A percentile compares a stretch with the other conserved stretches of the same genome.
phyloP scores from a whole-genome alignment of 2,888 invertebrate species.

The Eurytoma adleriae region DNA sequence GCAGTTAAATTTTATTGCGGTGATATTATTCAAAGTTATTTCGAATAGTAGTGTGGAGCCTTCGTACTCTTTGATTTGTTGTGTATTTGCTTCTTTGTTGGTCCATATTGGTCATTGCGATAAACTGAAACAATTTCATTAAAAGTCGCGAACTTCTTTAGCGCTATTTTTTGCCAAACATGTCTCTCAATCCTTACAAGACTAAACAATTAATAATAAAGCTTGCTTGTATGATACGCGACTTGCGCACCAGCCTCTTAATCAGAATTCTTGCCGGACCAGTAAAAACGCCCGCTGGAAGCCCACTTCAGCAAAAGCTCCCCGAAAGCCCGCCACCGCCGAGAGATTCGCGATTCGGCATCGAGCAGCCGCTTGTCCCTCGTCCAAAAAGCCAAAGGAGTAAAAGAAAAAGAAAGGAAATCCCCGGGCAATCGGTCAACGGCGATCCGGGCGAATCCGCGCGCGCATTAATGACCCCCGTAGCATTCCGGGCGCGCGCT shows the following conservation, averaged over 20 bases:
- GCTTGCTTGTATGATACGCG: too few species aligned
- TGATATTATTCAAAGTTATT: conserved; percentile 4
- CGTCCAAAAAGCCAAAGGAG: conserved; percentile 11
- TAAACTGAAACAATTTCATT: too few species aligned
- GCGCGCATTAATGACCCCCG: conserved; percentile 74
- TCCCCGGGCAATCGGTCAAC: conserved; percentile 71
- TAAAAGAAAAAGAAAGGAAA: conserved; percentile 14
- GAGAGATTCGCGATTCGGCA: conserved; percentile 5
- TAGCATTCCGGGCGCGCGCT: conserved; percentile 70
- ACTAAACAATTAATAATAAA: too few species aligned
- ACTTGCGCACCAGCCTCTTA: too few species aligned
- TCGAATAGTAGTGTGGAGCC: too few species aligned
- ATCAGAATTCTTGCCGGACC: not conserved
- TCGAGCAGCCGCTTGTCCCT: not conserved
- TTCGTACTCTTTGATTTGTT: not conserved
- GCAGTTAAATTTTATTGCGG: conserved; percentile 63
- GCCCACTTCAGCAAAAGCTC: not conserved
- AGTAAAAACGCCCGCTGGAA: not conserved
- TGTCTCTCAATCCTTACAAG: too few species aligned
- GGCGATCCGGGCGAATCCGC: conserved; percentile 71
- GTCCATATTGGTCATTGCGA: too few species aligned
- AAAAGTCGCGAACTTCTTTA: too few species aligned
- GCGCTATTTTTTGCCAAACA: too few species aligned
- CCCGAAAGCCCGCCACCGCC: too few species aligned
- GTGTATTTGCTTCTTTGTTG: not conserved